Evolutionary conservation across 2,888 invertebrate species (phyloP).

Genomic region (Brachypalpus laphriformis): DNA sequence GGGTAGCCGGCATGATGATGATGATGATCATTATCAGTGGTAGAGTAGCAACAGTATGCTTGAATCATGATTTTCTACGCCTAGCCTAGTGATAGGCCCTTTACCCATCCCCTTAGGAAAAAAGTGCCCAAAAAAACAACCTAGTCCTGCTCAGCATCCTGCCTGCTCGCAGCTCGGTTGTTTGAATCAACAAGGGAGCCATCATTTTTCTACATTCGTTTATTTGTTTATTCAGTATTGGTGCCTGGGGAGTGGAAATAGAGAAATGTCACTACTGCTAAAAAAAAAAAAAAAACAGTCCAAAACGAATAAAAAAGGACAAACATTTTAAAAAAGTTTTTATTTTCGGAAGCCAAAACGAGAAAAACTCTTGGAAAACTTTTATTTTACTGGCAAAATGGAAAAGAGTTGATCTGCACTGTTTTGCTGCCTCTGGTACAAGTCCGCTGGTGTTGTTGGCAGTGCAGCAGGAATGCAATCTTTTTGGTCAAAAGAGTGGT

Average conservation of each 20-base stretch:
- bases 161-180: background rate
- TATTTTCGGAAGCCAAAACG: conserved; percentile 31
- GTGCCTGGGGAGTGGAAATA: conserved; percentile 62
- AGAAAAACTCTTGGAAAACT: conserved; percentile 28
- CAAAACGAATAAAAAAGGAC: background rate
- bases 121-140: background rate
- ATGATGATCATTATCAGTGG: conserved; percentile 19
- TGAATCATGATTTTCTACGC: conserved; percentile 7
- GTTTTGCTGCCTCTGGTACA: background rate
- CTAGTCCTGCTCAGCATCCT: background rate
- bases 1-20: too few relatives aligned
- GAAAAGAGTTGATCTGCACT: conserved; percentile 41
- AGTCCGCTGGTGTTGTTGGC: background rate
- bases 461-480: conserved; percentile 34
- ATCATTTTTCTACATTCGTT: conserved; percentile 70
- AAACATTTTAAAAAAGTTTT: conserved; percentile 24
- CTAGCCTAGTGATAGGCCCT: conserved; percentile 18
- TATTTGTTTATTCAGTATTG: conserved; percentile 69
- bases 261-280: conserved; percentile 60
- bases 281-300: conserved; percentile 1
- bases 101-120: background rate
- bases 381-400: conserved; percentile 23
- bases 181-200: conserved; percentile 64
- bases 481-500: conserved; percentile 44
- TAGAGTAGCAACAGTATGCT: conserved; percentile 27